Conservation (phyloP, 2,797 vertebrate genomes). For the Bovichtus variegatus region DNA sequence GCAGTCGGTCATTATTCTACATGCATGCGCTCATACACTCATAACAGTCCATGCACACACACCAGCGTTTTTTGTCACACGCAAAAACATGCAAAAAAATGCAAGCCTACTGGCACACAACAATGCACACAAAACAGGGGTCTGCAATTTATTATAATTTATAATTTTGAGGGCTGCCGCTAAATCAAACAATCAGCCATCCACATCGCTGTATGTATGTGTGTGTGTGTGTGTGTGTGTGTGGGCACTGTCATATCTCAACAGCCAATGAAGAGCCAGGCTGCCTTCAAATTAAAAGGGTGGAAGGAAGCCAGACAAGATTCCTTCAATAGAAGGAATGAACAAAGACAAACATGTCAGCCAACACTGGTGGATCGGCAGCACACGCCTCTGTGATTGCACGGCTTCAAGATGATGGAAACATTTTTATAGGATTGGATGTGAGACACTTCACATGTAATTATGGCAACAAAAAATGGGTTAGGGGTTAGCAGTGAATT, state of each 20-base stretch:
- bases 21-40: neutral
- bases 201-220: conserved; percentile 1
- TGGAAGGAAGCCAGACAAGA: conserved; percentile 55
- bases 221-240: conserved; percentile 2
- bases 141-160: conserved; percentile 16
- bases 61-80: neutral
- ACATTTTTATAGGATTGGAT: conserved; percentile 41
- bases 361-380: conserved; percentile 28
- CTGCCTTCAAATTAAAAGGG: conserved; percentile 70
- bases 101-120: neutral
- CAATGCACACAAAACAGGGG: conserved; percentile 19
- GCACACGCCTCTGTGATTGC: conserved; percentile 50
- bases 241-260: conserved; percentile 56
- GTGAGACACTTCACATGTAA: conserved; percentile 49
- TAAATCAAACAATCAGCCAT: conserved; percentile 48
- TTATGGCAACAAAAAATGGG: conserved; percentile 32
- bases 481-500: conserved; percentile 19
- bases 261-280: conserved; percentile 66
- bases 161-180: conserved; percentile 1
- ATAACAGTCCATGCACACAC: neutral
- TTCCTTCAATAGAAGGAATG: conserved; percentile 57
- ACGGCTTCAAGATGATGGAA: conserved; percentile 44
- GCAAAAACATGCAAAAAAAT: conserved; percentile 1
- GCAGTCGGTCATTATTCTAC: neutral
- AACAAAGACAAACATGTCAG: conserved; percentile 71